Evolutionary conservation across 1,140 invertebrate genomes (phyloP).

Genomic region (Rhopalosiphum maidis): DNA sequence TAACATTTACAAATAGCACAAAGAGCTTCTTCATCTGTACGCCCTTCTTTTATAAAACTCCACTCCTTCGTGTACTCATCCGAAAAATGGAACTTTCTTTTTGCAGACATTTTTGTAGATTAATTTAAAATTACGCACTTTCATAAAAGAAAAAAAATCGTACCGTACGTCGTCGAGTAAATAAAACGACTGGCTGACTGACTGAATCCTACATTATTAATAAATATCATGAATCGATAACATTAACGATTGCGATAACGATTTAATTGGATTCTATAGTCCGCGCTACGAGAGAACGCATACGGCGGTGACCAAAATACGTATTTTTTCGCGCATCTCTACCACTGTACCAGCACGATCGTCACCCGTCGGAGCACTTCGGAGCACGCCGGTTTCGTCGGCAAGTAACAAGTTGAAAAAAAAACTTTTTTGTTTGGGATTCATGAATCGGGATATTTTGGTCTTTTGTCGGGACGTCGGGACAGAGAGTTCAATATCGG

Average conservation of each 20-base stretch:
- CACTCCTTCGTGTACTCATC: not conserved
- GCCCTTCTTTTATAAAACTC: not conserved
- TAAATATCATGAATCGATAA: slow-evolving; percentile 9
- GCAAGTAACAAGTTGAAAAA: slow-evolving; percentile 20
- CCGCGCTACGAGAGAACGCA: too few relatives aligned
- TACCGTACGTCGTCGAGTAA: not conserved
- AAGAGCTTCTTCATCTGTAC: not conserved
- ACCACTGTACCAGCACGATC: not conserved
- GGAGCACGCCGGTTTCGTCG: too few relatives aligned
- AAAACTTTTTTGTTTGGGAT: not conserved
- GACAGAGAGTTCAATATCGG: slow-evolving; percentile 14
- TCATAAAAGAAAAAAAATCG: not conserved
- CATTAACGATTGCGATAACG: not conserved
- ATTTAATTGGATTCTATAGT: too few relatives aligned
- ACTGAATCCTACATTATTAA: not conserved
- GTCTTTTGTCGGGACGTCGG: not conserved
- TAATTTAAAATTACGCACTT: slow-evolving; percentile 22
- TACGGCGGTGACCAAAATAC: too few relatives aligned
- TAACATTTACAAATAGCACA: not conserved
- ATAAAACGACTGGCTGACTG: not conserved
- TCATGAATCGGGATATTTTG: slow-evolving; percentile 15
- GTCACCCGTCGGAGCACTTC: too few relatives aligned
- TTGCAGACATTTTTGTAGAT: not conserved
- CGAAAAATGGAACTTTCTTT: not conserved
- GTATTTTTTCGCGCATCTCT: too few relatives aligned